Percentiles rank a stretch among this genome's conserved stretches.
These are phyloP conservation scores for Poecilus cupreus DNA, from an alignment of 2,888 invertebrate species.

Conservation along the genomic window DNA sequence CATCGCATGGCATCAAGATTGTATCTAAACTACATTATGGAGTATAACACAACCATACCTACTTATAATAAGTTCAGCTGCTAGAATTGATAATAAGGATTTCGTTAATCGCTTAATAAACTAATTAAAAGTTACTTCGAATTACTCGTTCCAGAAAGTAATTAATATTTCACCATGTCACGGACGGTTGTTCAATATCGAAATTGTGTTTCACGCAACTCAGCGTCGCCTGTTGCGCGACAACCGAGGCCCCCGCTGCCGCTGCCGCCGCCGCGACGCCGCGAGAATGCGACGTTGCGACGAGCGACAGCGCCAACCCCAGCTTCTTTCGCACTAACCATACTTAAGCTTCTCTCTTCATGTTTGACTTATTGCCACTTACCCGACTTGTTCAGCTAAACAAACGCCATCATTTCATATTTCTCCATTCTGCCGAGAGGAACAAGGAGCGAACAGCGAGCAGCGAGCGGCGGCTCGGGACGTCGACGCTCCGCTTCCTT, in stretches of 20 bases:
- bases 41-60: not conserved
- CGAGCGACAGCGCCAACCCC: not conserved
- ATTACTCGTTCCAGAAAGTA: constrained; percentile 53
- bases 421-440: not conserved
- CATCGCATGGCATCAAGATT: not conserved
- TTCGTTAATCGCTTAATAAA: constrained; percentile 58
- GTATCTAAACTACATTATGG: constrained; percentile 36
- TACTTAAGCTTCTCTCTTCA: constrained; percentile 34
- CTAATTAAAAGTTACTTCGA: constrained; percentile 55
- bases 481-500: not conserved
- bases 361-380: constrained; percentile 46
- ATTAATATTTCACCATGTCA: constrained; percentile 56
- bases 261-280: not conserved
- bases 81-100: constrained; percentile 55
- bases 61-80: constrained; percentile 57
- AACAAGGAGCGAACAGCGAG: too few relatives aligned
- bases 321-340: constrained; percentile 35
- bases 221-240: constrained; percentile 38
- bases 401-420: constrained; percentile 1
- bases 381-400: constrained; percentile 2
- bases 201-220: constrained; percentile 50
- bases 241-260: not conserved
- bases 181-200: constrained; percentile 45
- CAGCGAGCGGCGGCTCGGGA: too few relatives aligned
- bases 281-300: not conserved